phyloP scores from a whole-genome alignment of 1,140 invertebrate species.

The Drosophila pseudoananassae region DNA sequence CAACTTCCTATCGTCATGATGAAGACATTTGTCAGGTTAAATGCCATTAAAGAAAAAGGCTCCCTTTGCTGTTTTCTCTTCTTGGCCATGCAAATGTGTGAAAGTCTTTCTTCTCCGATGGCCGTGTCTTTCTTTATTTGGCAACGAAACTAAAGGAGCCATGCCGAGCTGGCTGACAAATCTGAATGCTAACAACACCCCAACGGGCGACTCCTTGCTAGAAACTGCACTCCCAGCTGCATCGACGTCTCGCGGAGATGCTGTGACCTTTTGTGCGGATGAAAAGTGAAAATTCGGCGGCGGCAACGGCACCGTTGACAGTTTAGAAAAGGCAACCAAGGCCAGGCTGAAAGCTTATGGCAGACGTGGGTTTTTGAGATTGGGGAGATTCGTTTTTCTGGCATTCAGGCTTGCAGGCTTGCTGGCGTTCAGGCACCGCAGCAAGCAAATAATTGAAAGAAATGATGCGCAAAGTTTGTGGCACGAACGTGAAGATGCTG shows the following conservation, averaged over 20 bases:
- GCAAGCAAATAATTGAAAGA: slow-evolving; percentile 56
- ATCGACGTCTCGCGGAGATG: slow-evolving; percentile 33
- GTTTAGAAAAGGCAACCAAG: slow-evolving; percentile 75
- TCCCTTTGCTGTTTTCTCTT: slow-evolving; percentile 30
- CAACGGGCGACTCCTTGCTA: slow-evolving; percentile 36
- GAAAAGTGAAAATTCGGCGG: slow-evolving; percentile 76
- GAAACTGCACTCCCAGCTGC: slow-evolving; percentile 29
- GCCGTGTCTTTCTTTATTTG: slow-evolving; percentile 25
- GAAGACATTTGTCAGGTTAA: slow-evolving; percentile 31
- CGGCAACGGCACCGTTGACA: slow-evolving; percentile 60
- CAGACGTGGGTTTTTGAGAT: slow-evolving; percentile 46
- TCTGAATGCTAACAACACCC: slow-evolving; percentile 69
- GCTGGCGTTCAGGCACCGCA: slow-evolving; percentile 14
- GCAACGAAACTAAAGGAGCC: slow-evolving; percentile 18
- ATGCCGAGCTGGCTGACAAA: slow-evolving; percentile 47
- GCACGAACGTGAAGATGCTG: slow-evolving; percentile 58
- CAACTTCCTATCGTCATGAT: slow-evolving; percentile 30
- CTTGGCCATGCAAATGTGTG: slow-evolving; percentile 38
- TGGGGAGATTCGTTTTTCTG: slow-evolving; percentile 47
- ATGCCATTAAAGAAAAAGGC: slow-evolving; percentile 9
- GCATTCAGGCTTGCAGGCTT: slow-evolving; percentile 4
- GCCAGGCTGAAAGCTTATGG: slow-evolving; percentile 45
- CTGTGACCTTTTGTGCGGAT: slow-evolving; percentile 66
- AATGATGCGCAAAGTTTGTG: slow-evolving; percentile 44
- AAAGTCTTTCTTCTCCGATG: slow-evolving; percentile 31